These are phyloP conservation scores for Dicentrarchus labrax DNA, from an alignment of 2,113 vertebrate species.

Conservation along the genomic window DNA sequence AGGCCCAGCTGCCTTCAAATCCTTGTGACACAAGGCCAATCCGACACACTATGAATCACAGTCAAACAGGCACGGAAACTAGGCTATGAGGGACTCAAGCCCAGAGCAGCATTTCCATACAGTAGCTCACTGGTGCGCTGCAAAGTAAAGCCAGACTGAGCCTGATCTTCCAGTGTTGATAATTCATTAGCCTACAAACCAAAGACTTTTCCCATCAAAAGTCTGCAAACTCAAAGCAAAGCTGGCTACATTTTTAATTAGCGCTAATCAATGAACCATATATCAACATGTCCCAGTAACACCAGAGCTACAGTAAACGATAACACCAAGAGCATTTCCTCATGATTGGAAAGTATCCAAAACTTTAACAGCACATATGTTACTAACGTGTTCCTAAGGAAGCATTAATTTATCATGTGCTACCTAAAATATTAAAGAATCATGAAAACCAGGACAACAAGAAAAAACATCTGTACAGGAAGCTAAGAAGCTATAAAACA, in stretches of 20 bases:
- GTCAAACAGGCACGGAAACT: constrained; percentile 38
- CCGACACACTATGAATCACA: constrained; percentile 63
- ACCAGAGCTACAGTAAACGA: not conserved
- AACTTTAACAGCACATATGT: not conserved
- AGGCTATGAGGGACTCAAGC: constrained; percentile 19
- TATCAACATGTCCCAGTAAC: constrained; percentile 40
- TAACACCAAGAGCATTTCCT: not conserved
- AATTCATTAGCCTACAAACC: constrained; percentile 23
- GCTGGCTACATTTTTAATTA: constrained; percentile 53
- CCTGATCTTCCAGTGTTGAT: constrained; percentile 11
- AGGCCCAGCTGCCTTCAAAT: constrained; percentile 58
- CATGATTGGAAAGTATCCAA: not conserved
- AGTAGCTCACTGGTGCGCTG: not conserved
- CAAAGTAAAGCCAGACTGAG: not conserved
- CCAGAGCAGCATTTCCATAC: constrained; percentile 3
- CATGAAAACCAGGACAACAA: not conserved
- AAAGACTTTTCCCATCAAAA: constrained; percentile 39
- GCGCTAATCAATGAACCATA: constrained; percentile 49
- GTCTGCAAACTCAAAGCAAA: constrained; percentile 39
- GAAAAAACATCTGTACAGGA: not conserved
- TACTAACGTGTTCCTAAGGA: not conserved
- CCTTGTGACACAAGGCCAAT: constrained; percentile 55
- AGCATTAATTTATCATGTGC: not conserved
- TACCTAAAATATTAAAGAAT: not conserved
- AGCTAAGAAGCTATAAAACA: not conserved